These are phyloP conservation scores for Trileptium ribeirensis DNA, from an alignment of 2,888 invertebrate genomes.

Conservation along the genomic window DNA sequence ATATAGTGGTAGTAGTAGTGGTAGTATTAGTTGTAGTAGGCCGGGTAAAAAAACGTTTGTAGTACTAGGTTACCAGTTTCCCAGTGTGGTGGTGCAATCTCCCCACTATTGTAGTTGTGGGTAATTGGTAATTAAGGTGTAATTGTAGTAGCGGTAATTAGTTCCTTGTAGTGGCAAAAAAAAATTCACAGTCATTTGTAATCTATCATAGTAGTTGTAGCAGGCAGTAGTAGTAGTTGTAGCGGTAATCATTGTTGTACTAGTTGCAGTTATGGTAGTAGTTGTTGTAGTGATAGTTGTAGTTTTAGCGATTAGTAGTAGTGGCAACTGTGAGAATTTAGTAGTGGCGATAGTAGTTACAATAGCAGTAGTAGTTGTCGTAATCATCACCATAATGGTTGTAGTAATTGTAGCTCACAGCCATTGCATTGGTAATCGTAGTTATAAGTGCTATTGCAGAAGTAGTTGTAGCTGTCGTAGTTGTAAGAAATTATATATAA, in stretches of 20 bases:
- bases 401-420: not conserved
- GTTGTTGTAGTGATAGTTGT: not conserved
- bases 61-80: no score
- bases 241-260: no score
- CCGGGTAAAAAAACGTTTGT: no score
- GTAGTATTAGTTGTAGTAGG: no score
- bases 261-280: no score
- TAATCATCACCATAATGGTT: not conserved
- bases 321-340: not conserved
- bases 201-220: not conserved
- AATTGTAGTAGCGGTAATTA: not conserved
- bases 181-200: not conserved
- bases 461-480: slow-evolving; percentile 8
- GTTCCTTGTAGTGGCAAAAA: not conserved
- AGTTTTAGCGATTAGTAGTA: not conserved
- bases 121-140: not conserved
- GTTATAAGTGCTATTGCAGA: not conserved
- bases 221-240: no score
- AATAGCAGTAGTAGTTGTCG: not conserved
- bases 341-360: not conserved
- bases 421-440: not conserved
- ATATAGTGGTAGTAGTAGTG: no score
- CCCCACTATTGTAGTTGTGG: no score
- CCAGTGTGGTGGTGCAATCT: no score
- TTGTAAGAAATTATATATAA: no score